These are phyloP conservation scores for Dolichotis patagonum DNA, from an alignment of 2,113 vertebrate genomes.

Conservation along the genomic window DNA sequence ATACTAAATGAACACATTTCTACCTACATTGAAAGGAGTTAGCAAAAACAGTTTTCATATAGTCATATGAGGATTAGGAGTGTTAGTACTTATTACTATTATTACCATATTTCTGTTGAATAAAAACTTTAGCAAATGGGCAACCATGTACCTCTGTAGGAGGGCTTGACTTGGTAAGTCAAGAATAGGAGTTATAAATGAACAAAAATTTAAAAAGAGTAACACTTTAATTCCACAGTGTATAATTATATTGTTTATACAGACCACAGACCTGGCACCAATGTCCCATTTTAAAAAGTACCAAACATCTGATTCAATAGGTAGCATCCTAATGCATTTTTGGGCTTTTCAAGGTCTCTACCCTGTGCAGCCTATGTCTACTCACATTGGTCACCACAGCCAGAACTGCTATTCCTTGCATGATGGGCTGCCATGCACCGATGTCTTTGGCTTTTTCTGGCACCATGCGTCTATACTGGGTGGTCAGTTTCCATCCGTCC, in stretches of 20 bases:
- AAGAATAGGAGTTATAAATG: not conserved
- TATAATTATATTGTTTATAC: not conserved
- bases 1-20: not conserved
- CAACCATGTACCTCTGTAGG: not conserved
- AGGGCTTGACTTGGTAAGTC: not conserved
- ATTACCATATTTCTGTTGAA: not conserved
- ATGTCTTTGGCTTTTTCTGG: slow-evolving; percentile 95
- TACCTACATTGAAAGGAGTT: not conserved
- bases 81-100: not conserved
- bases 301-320: not conserved
- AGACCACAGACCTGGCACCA: not conserved
- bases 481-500: slow-evolving; percentile 96
- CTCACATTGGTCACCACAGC: slow-evolving; percentile 96
- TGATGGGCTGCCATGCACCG: slow-evolving; percentile 96
- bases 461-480: slow-evolving; percentile 93
- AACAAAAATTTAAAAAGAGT: not conserved
- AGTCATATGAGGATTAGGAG: not conserved
- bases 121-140: slow-evolving; percentile 20
- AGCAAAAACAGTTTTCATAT: not conserved
- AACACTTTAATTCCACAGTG: not conserved
- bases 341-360: not conserved
- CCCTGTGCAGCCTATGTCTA: not conserved
- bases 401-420: slow-evolving; percentile 94
- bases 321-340: not conserved
- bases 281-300: not conserved